These are phyloP conservation scores for Bradynema listronoti DNA, from an alignment of 1,140 invertebrate genomes.

Conservation along the genomic window DNA sequence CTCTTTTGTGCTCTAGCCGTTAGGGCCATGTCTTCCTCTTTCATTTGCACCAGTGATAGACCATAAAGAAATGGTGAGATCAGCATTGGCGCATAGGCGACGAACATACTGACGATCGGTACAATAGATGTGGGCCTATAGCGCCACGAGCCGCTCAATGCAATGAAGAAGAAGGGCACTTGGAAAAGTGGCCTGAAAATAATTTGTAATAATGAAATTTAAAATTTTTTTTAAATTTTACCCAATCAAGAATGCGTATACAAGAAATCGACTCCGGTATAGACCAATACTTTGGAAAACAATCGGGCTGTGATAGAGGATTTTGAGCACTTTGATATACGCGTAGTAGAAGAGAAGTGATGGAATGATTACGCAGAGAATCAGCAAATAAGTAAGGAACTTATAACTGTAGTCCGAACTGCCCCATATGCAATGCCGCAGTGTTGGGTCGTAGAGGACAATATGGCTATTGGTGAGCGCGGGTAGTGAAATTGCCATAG, in stretches of 20 bases:
- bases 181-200: conserved; percentile 54
- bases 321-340: conserved; percentile 54
- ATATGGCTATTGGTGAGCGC: conserved; percentile 55
- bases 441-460: conserved; percentile 51
- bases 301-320: conserved; percentile 54
- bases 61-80: conserved; percentile 53
- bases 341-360: conserved; percentile 51
- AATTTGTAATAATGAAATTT: neutral
- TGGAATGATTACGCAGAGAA: conserved; percentile 53
- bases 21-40: conserved; percentile 57
- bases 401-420: conserved; percentile 53
- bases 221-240: conserved; percentile 29
- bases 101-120: conserved; percentile 45
- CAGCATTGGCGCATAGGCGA: conserved; percentile 48
- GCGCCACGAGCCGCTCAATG: conserved; percentile 36
- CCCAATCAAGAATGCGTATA: conserved; percentile 52
- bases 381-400: conserved; percentile 54
- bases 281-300: conserved; percentile 55
- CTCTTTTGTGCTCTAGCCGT: conserved; percentile 54
- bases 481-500: conserved; percentile 50
- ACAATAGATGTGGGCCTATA: conserved; percentile 24
- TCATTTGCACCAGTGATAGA: conserved; percentile 52
- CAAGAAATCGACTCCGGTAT: conserved; percentile 55
- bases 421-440: conserved; percentile 49
- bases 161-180: conserved; percentile 50